Percentiles rank a stretch among this genome's conserved stretches.
phyloP scores from a whole-genome alignment of 2,113 vertebrate genomes.

The Catharus bicknelli region DNA sequence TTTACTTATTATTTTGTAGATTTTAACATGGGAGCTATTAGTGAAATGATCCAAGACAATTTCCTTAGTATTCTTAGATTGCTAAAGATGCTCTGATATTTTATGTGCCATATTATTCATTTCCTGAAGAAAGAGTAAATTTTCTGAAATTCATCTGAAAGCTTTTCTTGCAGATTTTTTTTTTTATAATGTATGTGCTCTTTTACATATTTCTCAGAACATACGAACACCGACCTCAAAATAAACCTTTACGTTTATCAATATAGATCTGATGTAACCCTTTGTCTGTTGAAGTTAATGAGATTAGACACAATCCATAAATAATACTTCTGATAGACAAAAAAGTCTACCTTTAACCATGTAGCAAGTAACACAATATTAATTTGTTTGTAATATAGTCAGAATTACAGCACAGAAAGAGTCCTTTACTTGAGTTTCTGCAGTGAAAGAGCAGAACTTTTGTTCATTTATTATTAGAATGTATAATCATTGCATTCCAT shows the following conservation, averaged over 20 bases:
- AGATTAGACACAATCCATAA: not conserved
- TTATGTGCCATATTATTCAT: not conserved
- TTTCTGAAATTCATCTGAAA: not conserved
- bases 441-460: not conserved
- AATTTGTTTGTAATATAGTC: not conserved
- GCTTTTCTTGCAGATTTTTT: not conserved
- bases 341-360: not conserved
- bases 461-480: not conserved
- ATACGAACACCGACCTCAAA: not conserved
- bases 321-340: not conserved
- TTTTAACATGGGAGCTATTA: not conserved
- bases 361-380: not conserved
- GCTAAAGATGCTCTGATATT: not conserved
- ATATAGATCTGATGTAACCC: not conserved
- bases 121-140: not conserved
- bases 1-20: not conserved
- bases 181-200: not conserved
- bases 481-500: not conserved
- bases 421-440: not conserved
- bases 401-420: not conserved
- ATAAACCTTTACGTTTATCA: not conserved
- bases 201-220: not conserved
- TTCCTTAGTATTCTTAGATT: not conserved
- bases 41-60: not conserved
- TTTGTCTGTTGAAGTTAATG: not conserved